Conservation (phyloP, 2,888 invertebrate genomes). For the Aporophyla lueneburgensis region DNA sequence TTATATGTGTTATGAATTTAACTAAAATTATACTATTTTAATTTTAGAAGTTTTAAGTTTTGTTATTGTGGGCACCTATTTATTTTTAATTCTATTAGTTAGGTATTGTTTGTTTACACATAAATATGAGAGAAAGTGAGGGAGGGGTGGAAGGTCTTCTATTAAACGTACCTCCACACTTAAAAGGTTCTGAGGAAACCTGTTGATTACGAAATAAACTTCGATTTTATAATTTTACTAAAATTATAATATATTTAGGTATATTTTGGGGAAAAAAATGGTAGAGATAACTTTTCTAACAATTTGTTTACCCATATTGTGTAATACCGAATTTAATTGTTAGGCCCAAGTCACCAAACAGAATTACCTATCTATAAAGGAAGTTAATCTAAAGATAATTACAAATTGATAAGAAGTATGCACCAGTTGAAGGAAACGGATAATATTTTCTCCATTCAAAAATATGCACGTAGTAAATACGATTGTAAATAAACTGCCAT, state of each 20-base stretch:
- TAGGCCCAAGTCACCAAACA: not conserved
- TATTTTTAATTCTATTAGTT: not conserved
- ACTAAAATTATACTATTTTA: not conserved
- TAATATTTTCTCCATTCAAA: not conserved
- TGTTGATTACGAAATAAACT: not conserved
- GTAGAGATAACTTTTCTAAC: not conserved
- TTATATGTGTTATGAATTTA: not conserved
- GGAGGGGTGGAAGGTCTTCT: not conserved
- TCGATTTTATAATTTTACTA: not conserved
- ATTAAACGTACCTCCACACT: not conserved
- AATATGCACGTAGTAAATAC: not conserved
- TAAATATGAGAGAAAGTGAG: not conserved
- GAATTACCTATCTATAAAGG: not conserved
- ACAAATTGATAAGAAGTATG: not conserved
- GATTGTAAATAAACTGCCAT: constrained; percentile 10
- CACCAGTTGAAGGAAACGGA: not conserved
- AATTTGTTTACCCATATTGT: not conserved
- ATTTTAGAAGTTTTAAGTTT: not conserved
- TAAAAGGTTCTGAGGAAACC: not conserved
- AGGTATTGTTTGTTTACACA: not conserved
- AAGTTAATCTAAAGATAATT: not conserved
- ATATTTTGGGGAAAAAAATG: not conserved
- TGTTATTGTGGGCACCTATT: not conserved
- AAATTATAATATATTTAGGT: no score
- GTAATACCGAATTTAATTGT: not conserved